Base-by-base conservation (phyloP, 2,888 invertebrate genomes). In the Anticlea derivata region DNA sequence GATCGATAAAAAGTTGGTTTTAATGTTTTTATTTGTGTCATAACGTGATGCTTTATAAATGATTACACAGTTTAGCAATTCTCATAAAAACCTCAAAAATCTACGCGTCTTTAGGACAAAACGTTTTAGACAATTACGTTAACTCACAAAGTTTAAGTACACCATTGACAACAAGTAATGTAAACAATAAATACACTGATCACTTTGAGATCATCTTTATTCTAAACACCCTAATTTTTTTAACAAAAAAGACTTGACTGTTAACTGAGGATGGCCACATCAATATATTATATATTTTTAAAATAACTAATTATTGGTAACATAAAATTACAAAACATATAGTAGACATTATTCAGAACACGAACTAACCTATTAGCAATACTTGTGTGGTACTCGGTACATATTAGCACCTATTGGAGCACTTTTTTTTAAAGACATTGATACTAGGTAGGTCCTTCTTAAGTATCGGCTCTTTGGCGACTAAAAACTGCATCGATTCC, bases 101-200 rank as follows among this genome's bases (percentile, higher is more conserved):
- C 65, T 60, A 61, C 54, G 51, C 47, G 43, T 40, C 49, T 51
- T 45, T 17, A 38, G 53, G 60, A 63, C 48, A 52, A 55, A 41
- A 61, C 58, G 50, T 59, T 58, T 51, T 8, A 55, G 46, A 58
- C 45, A 47, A 47, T 3, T 37, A 60, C 51, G 57, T 55, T 43
- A 57, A 55, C 60, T 62, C 55, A 50, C 61, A 68, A 66, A 75
- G 60, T 71, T 86, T 88, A 89, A 88, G 87, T 88, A 89, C 87
- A 77, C 78, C 78, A 83, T 81, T 81, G 83, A 85, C 78, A 82
- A 85, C 78, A 83, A 75, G 68, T 73, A 70, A 66, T 79, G 78
- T 78, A 80, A 86, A 84, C 75, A 83, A 86, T 84, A 86, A 86
- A 88, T 86, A 89, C 87, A 87, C 80, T 89, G 89, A 90, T 87